Percentiles rank a stretch among this genome's conserved stretches.
Conservation (phyloP, 2,113 vertebrate genomes). For the Myotis yumanensis region DNA sequence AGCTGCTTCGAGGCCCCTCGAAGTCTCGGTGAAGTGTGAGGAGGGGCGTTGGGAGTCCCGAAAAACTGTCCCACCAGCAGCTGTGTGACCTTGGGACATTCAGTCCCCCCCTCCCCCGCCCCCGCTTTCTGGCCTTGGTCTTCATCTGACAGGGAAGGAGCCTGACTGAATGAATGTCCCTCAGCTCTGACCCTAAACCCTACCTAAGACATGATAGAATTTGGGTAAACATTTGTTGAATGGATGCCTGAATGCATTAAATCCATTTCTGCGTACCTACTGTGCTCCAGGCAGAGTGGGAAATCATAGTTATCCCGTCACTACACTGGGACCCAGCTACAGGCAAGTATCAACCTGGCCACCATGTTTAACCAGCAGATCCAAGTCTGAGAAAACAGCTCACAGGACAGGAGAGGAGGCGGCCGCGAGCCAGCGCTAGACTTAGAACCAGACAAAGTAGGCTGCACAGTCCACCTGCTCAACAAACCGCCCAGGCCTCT, state of each 20-base stretch:
- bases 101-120: rapidly evolving
- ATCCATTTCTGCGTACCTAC: neutral
- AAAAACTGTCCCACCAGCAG: neutral
- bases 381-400: neutral
- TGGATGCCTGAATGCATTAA: neutral
- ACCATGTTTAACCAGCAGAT: neutral
- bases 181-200: neutral
- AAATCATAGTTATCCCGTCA: neutral
- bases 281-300: neutral
- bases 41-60: neutral
- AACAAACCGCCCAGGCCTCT: neutral
- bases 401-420: neutral
- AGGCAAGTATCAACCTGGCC: neutral
- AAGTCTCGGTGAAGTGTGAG: neutral
- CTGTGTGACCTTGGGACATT: neutral
- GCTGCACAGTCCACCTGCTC: neutral
- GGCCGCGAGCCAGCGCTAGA: rapidly evolving
- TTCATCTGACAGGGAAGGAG: neutral
- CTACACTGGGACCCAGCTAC: neutral
- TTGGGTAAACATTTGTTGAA: neutral
- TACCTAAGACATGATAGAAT: neutral
- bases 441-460: neutral
- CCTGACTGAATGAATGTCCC: neutral
- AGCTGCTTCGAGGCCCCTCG: neutral
- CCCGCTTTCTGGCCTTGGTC: neutral